Evolutionary conservation across 2,888 invertebrate species (phyloP).

Genomic region (Pycnomerus fuliginosus): DNA sequence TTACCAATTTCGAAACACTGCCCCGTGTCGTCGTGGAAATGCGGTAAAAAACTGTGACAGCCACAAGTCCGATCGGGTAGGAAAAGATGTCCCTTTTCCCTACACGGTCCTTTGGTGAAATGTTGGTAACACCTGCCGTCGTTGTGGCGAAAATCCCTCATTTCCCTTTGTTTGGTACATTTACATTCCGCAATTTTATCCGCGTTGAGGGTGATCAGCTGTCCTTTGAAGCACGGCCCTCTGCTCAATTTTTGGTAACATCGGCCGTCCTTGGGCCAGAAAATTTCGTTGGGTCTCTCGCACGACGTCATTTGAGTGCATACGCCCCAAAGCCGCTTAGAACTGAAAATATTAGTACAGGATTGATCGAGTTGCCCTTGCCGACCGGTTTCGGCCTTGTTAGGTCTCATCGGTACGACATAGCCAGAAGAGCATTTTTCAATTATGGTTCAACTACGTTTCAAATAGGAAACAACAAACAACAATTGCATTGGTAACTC

Average conservation of each 20-base stretch:
- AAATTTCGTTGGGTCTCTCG: slow-evolving; percentile 63
- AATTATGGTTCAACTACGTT: too few species aligned
- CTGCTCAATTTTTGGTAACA: slow-evolving; percentile 71
- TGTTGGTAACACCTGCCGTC: slow-evolving; percentile 76
- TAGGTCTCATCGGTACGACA: too few species aligned
- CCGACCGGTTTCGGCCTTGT: too few species aligned
- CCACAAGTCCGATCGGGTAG: slow-evolving; percentile 73
- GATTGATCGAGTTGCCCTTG: too few species aligned
- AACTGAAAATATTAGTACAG: too few species aligned
- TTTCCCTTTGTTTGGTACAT: slow-evolving; percentile 42
- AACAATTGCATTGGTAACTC: too few species aligned
- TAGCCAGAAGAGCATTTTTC: too few species aligned
- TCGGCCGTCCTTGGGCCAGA: slow-evolving; percentile 74
- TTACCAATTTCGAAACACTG: slow-evolving; percentile 77
- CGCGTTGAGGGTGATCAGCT: slow-evolving; percentile 62
- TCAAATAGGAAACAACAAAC: too few species aligned
- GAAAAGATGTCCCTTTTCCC: slow-evolving; percentile 72
- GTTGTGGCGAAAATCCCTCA: slow-evolving; percentile 53
- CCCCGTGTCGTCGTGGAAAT: slow-evolving; percentile 68
- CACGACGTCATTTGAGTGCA: slow-evolving; percentile 70
- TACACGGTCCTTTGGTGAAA: slow-evolving; percentile 78
- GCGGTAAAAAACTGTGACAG: slow-evolving; percentile 69
- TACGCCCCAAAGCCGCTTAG: slow-evolving; percentile 65
- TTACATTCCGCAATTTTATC: slow-evolving; percentile 68
- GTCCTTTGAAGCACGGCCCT: slow-evolving; percentile 77